Percentiles rank a stretch among this genome's conserved stretches.
phyloP scores from a whole-genome alignment of 2,888 invertebrate genomes.

The Dromius quadrimaculatus region DNA sequence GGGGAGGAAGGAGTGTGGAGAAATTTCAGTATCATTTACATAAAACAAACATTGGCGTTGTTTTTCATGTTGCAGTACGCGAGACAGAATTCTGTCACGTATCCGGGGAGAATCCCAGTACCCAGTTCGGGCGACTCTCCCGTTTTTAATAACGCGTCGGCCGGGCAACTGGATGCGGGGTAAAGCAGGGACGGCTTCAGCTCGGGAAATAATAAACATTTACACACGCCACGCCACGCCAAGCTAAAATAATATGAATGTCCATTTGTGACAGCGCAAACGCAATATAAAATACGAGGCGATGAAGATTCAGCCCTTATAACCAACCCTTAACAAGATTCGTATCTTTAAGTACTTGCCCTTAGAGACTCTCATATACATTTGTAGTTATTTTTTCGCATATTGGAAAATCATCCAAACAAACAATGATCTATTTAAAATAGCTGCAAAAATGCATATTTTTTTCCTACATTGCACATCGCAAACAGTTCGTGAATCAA shows the following conservation, averaged over 20 bases:
- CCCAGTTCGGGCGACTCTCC: constrained; percentile 23
- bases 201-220: constrained; percentile 47
- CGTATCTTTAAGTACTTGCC: too few relatives aligned
- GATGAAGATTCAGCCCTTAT: background rate
- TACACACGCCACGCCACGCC: constrained; percentile 34
- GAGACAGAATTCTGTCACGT: constrained; percentile 52
- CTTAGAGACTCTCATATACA: too few relatives aligned
- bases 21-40: constrained; percentile 56
- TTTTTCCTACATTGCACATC: too few relatives aligned
- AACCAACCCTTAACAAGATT: too few relatives aligned
- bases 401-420: too few relatives aligned
- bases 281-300: constrained; percentile 48
- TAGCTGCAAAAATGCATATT: too few relatives aligned
- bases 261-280: constrained; percentile 51
- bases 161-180: background rate
- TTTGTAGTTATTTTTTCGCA: too few relatives aligned
- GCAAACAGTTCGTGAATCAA: too few relatives aligned
- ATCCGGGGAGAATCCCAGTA: constrained; percentile 42
- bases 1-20: background rate
- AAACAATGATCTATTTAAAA: too few relatives aligned
- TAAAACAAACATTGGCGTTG: constrained; percentile 57
- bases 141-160: constrained; percentile 51
- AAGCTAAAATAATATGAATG: constrained; percentile 49
- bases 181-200: constrained; percentile 20
- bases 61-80: constrained; percentile 49